These are phyloP conservation scores for Aricia artaxerxes DNA, from an alignment of 2,888 invertebrate species.

Conservation along the genomic window DNA sequence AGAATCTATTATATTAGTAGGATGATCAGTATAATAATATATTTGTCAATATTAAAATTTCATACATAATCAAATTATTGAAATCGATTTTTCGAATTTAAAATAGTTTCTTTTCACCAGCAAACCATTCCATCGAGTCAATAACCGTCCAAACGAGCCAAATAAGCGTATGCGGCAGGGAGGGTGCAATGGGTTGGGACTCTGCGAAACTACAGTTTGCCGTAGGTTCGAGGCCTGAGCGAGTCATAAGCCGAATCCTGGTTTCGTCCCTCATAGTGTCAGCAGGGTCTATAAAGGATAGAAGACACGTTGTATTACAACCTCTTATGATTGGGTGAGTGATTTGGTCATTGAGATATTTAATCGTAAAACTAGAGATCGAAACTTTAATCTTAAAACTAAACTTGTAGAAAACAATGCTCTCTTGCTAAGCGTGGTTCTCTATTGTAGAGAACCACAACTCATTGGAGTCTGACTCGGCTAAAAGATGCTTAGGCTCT, in stretches of 20 bases:
- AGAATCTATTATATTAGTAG: no score
- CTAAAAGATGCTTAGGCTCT: neutral
- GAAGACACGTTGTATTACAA: slow-evolving; percentile 55
- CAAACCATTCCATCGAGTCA: slow-evolving; percentile 49
- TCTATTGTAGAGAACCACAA: neutral
- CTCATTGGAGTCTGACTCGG: neutral
- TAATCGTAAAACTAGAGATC: neutral
- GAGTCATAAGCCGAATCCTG: slow-evolving; percentile 49
- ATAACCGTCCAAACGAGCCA: slow-evolving; percentile 57
- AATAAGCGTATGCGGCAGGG: slow-evolving; percentile 50
- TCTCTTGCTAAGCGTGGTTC: neutral
- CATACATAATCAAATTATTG: neutral
- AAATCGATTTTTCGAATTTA: neutral
- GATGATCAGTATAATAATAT: no score
- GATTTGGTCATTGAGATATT: neutral
- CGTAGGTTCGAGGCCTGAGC: slow-evolving; percentile 51
- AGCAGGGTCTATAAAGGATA: slow-evolving; percentile 50
- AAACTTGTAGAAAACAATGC: no score
- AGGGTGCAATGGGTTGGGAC: slow-evolving; percentile 56
- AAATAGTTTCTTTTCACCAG: slow-evolving; percentile 43
- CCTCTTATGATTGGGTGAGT: slow-evolving; percentile 62
- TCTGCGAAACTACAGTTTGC: slow-evolving; percentile 46
- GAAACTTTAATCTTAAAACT: neutral
- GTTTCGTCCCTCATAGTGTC: slow-evolving; percentile 51
- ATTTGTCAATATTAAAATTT: neutral